These are phyloP conservation scores for Burhinus oedicnemus DNA, from an alignment of 2,113 vertebrate genomes.

Conservation along the genomic window DNA sequence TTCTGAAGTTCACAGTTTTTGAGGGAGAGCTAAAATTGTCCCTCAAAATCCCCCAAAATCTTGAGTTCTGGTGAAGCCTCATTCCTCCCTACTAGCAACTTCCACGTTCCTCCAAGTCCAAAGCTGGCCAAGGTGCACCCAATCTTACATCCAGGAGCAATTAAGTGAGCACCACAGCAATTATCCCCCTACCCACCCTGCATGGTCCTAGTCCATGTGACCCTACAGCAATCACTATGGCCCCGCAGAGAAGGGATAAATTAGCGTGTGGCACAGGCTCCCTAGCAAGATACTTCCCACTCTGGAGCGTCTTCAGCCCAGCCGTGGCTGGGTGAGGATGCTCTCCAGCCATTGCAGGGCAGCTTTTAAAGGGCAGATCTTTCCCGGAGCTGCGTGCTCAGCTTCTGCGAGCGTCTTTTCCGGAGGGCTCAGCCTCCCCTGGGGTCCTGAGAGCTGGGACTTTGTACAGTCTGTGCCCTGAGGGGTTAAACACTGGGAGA, in stretches of 20 bases:
- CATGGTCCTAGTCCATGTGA: background rate
- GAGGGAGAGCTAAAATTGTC: background rate
- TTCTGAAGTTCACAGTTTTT: background rate
- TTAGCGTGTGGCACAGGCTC: background rate
- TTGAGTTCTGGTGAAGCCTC: background rate
- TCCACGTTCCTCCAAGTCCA: background rate
- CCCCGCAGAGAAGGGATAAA: background rate
- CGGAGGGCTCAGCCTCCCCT: background rate
- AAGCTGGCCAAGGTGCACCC: background rate
- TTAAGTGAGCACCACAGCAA: background rate
- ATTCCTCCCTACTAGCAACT: background rate
- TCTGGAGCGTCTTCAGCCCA: background rate
- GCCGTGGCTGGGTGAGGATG: background rate
- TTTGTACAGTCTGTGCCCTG: too few species aligned
- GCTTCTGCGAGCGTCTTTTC: background rate
- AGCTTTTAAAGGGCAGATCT: background rate
- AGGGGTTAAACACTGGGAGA: background rate
- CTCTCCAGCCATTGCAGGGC: background rate
- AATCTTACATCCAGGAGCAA: background rate
- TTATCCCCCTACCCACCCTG: background rate
- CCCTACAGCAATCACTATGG: background rate
- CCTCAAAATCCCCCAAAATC: background rate
- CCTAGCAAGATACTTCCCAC: background rate
- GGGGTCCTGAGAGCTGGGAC: background rate
- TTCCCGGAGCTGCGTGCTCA: background rate